Evolutionary conservation across 2,888 invertebrate species (phyloP).

Genomic region (Alentia gelatinosa): DNA sequence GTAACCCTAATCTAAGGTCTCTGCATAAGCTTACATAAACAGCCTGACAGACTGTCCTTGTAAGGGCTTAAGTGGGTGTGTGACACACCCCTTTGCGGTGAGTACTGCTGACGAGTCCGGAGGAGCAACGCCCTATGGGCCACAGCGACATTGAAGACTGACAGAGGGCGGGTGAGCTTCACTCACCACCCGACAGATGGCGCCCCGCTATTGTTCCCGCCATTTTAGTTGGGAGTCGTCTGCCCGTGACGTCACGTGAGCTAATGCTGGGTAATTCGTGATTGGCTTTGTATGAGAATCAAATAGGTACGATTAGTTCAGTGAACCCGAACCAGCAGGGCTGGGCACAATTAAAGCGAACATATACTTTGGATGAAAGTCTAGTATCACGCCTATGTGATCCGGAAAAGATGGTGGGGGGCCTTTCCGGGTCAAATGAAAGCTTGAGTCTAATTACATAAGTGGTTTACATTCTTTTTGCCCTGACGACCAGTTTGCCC

Average conservation of each 20-base stretch:
- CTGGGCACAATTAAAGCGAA: slow-evolving; percentile 40
- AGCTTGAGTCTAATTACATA: not conserved
- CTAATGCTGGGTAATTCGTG: slow-evolving; percentile 46
- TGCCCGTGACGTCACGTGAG: slow-evolving; percentile 53
- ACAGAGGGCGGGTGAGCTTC: slow-evolving; percentile 23
- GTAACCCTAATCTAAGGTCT: not conserved
- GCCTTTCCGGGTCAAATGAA: not conserved
- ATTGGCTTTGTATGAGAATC: slow-evolving; percentile 50
- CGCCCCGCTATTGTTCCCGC: slow-evolving; percentile 51
- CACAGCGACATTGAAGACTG: not conserved
- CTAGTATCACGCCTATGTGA: not conserved
- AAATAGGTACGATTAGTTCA: slow-evolving; percentile 46
- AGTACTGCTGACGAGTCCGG: no score
- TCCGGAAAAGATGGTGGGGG: not conserved
- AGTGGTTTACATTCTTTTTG: not conserved
- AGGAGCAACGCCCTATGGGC: not conserved
- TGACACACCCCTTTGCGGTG: no score
- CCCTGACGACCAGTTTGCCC: not conserved
- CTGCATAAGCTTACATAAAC: not conserved
- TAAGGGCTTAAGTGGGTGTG: not conserved
- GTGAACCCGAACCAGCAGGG: not conserved
- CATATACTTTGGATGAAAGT: slow-evolving; percentile 46
- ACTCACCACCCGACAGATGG: slow-evolving; percentile 44
- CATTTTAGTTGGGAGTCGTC: slow-evolving; percentile 21
- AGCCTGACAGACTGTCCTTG: not conserved